These are phyloP conservation scores for Herminia tarsipennalis DNA, from an alignment of 2,888 invertebrate genomes.

Conservation along the genomic window DNA sequence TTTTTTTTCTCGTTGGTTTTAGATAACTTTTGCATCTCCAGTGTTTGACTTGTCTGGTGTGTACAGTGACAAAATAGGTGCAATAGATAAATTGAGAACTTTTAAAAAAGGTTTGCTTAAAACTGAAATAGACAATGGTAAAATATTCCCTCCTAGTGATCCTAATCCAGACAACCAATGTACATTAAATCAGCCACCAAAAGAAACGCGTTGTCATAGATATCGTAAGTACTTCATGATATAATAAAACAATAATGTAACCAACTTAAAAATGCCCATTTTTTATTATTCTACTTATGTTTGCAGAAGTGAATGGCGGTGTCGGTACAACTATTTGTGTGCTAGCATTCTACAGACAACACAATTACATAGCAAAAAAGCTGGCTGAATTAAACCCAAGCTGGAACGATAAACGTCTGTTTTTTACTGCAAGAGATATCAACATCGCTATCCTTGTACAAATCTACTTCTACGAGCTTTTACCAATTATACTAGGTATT, in stretches of 20 bases:
- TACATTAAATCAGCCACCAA: slow-evolving; percentile 1
- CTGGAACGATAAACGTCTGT: slow-evolving; percentile 15
- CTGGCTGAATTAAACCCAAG: slow-evolving; percentile 12
- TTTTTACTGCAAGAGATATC: slow-evolving; percentile 7
- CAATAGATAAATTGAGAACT: background rate
- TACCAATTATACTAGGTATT: slow-evolving; percentile 6
- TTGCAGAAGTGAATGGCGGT: background rate
- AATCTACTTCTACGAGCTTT: slow-evolving; percentile 2
- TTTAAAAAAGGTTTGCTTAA: slow-evolving; percentile 9
- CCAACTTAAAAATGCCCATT: too few relatives aligned
- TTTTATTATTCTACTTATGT: too few relatives aligned
- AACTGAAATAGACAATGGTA: slow-evolving; percentile 12
- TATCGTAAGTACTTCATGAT: background rate
- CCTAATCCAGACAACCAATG: background rate
- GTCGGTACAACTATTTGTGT: background rate
- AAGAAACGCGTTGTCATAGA: slow-evolving; percentile 6
- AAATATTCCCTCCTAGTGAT: slow-evolving; percentile 5
- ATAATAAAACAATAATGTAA: too few relatives aligned
- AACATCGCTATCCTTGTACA: slow-evolving; percentile 12
- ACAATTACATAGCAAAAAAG: slow-evolving; percentile 11
- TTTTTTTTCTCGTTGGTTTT: background rate
- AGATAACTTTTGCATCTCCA: slow-evolving; percentile 24
- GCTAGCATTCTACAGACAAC: slow-evolving; percentile 6
- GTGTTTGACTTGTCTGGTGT: slow-evolving; percentile 19
- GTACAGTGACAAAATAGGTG: slow-evolving; percentile 6